Evolutionary conservation across 2,113 vertebrate species (phyloP), one percentile per base, ranked within the genome.

Genomic region (Phrynosoma platyrhinos): DNA sequence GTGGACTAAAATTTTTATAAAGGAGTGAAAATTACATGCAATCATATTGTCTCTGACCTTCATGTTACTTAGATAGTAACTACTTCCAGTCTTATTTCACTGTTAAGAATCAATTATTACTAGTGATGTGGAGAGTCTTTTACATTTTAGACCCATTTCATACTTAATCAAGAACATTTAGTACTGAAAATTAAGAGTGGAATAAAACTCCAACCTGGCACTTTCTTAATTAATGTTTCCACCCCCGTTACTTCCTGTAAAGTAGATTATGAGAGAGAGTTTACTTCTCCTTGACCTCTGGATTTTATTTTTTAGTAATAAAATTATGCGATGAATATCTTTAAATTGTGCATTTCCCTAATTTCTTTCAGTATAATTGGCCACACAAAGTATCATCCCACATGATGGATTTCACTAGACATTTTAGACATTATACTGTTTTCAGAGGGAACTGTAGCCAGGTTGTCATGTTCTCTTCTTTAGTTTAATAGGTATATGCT

Each of bases 41-140:
- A 40, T 72, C 77, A 55, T 80, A 80, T 86, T 80, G 23, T 81
- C 78, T 81, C 58, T 42, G 78, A 81, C 85, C 85, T 81, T 87
- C 52, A 81, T 42, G 9, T 87, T 87, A 87, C 71, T 71, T 36
- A 87, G 79, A 81, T 21, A 87, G 16, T 32, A 74, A 58, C 32
- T 81, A 74, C 55, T 23, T 81, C 68, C 32, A 72, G 78, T 30
- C 69, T 86, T 80, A 72, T 58, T 72, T 71, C 47, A 79, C 8
- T 69, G 20, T 79, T 69, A 36, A 32, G n/a, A 25, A 79, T 71
- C 27, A n/a, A 36, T 86, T 86, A 47, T 68, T 68, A 69, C 30
- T 79, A 14, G 13, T 27, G 58, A 71, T 20, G 30, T 79, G 66
- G 23, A 23, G 13, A 1, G 71, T 79, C 5, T 55, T 79, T 55